Conservation (phyloP, 2,797 vertebrate genomes). For the Mus minutoides region DNA sequence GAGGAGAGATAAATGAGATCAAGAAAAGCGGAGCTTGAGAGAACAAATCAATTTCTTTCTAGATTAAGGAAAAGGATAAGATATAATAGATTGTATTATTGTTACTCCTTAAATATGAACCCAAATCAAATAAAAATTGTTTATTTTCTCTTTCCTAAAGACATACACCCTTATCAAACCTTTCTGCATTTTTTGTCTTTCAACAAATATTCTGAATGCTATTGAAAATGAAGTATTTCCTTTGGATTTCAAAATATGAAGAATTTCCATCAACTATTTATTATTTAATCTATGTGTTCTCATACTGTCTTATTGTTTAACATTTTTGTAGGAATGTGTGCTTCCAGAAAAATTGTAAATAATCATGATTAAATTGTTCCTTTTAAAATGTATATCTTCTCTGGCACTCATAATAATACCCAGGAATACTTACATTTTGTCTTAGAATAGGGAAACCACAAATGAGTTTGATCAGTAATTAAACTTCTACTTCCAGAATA, state of each 20-base stretch:
- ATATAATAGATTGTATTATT: neutral
- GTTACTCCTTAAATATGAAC: neutral
- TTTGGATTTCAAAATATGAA: neutral
- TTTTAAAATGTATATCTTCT: neutral
- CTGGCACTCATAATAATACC: neutral
- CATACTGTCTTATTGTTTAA: neutral
- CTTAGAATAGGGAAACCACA: neutral
- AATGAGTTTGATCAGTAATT: conserved; percentile 29
- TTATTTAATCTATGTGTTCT: neutral
- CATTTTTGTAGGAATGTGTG: neutral
- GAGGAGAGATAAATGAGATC: neutral
- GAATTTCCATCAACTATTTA: neutral
- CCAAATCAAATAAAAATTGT: neutral
- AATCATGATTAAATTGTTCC: neutral
- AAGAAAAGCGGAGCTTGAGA: neutral
- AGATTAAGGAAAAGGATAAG: conserved; percentile 16
- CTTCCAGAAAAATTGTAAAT: conserved; percentile 1
- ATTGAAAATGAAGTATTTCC: conserved; percentile 22
- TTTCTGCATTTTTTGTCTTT: neutral
- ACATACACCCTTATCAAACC: neutral
- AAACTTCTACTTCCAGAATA: neutral
- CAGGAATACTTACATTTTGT: neutral
- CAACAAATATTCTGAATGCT: neutral
- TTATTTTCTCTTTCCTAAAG: neutral
- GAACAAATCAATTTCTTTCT: neutral